Base-by-base conservation (phyloP, 1,140 invertebrate species). In the Drosophila prosaltans region DNA sequence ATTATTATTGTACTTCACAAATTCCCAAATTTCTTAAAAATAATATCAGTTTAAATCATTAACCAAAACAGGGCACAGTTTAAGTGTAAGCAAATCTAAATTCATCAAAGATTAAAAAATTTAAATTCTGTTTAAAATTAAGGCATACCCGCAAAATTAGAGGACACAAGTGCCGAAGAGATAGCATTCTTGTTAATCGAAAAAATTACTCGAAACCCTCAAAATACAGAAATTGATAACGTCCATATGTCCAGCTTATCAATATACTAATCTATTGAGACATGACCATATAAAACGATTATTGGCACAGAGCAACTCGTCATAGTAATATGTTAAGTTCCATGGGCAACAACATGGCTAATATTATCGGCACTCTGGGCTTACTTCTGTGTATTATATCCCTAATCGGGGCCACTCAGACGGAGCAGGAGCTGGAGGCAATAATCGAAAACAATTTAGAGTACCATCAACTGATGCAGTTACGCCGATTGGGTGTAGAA, bases 401-500 rank as follows among this genome's bases (percentile, higher is more conserved):
- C 9, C 7, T 24, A 10, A 26, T 24, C 24, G 45, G 45, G 8
- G 45, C 45, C 21, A 26, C 1, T 3, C 21, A 9, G 9, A 7
- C n/a, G 21, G 45, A 24, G 26, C 8, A 10, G 24, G 45, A 51
- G 24, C 8, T 51, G 9, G 24, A 26, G n/a, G 5, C 45, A 5
- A 51, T 26, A 2, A 5, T 24, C 10, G 9, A 9, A 1, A 51
- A 51, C 8, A 51, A 24, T 24, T 8, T 3, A 2, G 26, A 51
- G 8, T 67, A 62, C 3, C 30, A 57, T 7, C 24, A 30, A 0
- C 32, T 70, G 0, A 59, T 40, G 4, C 4, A 68, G 3, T 26
- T 78, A 0, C 61, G 43, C 6, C 21, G 61, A 0, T 39, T 84
- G n/a, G 54, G 61, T 28, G 6, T 43, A 0, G 70, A 69, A 16